Evolutionary conservation across 2,888 invertebrate species (phyloP).

Genomic region (Dolichomitus sp.): DNA sequence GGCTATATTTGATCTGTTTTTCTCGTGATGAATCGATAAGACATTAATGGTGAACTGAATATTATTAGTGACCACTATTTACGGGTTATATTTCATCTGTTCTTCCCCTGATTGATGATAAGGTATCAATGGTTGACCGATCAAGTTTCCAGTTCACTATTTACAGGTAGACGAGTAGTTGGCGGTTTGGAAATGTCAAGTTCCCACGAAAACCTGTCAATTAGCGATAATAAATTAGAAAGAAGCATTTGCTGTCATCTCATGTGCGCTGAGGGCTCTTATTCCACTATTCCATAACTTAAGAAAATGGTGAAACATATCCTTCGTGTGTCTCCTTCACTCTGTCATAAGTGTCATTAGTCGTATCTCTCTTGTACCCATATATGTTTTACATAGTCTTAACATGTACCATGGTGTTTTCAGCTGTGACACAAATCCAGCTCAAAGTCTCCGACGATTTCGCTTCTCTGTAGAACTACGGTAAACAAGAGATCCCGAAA

Average conservation of each 20-base stretch:
- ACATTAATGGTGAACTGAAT: no score
- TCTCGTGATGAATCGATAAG: no score
- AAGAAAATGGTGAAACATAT: background rate
- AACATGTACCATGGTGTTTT: background rate
- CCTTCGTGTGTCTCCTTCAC: background rate
- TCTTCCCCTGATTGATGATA: background rate
- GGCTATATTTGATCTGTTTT: no score
- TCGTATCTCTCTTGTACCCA: background rate
- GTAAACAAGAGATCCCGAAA: conserved; percentile 11
- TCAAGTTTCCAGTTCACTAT: background rate
- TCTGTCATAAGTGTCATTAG: background rate
- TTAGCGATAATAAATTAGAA: background rate
- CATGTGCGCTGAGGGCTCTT: background rate
- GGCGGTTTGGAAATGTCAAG: background rate
- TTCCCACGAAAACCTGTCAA: background rate
- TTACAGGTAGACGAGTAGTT: background rate
- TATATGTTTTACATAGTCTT: background rate
- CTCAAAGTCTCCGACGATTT: conserved; percentile 18
- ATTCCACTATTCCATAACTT: background rate
- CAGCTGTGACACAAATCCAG: conserved; percentile 11
- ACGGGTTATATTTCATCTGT: no score
- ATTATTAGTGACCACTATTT: no score
- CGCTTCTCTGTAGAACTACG: background rate
- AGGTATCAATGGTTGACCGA: background rate
- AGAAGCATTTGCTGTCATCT: background rate